Conservation (phyloP, 2,888 invertebrate genomes). For the Marasmarcha lunaedactyla region DNA sequence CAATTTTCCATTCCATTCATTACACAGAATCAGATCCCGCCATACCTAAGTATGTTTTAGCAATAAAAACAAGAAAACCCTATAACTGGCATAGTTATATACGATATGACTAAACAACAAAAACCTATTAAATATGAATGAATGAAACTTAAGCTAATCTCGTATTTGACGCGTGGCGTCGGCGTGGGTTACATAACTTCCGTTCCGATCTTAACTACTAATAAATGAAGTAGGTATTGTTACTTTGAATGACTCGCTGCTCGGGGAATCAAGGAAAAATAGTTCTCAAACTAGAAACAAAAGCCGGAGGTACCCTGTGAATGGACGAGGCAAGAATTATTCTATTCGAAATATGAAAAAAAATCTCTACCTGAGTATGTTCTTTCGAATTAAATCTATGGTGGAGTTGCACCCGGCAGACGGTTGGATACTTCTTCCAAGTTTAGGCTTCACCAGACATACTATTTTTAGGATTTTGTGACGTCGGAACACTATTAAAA, state of each 20-base stretch:
- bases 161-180: too few species aligned
- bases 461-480: too few species aligned
- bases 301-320: slow-evolving; percentile 25
- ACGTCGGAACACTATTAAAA: too few species aligned
- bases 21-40: too few species aligned
- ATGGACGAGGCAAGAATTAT: slow-evolving; percentile 29
- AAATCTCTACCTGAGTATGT: slow-evolving; percentile 40
- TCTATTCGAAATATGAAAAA: slow-evolving; percentile 26
- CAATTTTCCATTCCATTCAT: too few species aligned
- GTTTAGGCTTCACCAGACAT: too few species aligned
- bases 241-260: not conserved
- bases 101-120: too few species aligned
- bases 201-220: not conserved
- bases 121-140: too few species aligned
- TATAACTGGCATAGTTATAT: too few species aligned
- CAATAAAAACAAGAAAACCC: too few species aligned
- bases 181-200: not conserved
- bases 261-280: slow-evolving; percentile 12
- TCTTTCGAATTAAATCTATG: slow-evolving; percentile 33
- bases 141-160: too few species aligned
- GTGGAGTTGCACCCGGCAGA: slow-evolving; percentile 23
- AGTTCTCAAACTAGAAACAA: slow-evolving; percentile 28
- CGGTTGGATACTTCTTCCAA: not conserved
- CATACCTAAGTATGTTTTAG: too few species aligned
- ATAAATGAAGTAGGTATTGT: not conserved